Percentiles rank a stretch among this genome's conserved stretches.
Conservation (phyloP, 2,113 vertebrate genomes). For the Diphyllodes magnificus region DNA sequence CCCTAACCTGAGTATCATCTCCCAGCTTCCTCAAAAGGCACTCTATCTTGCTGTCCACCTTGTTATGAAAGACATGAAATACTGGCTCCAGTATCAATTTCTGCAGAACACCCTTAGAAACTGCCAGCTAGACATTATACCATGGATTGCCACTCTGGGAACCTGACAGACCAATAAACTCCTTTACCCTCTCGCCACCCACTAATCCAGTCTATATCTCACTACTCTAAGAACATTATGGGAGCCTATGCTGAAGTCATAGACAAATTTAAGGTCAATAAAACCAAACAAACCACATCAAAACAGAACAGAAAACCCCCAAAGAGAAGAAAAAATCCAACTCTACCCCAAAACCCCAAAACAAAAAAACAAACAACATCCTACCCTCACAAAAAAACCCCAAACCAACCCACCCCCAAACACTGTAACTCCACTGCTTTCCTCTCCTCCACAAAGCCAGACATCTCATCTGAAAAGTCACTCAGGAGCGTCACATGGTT, state of each 20-base stretch:
- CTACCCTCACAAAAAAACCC: rapidly evolving
- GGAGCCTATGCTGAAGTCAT: not conserved
- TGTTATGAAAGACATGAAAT: not conserved
- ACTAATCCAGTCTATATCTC: not conserved
- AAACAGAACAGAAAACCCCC: not conserved
- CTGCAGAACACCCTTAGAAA: not conserved
- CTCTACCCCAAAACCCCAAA: not conserved
- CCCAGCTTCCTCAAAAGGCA: not conserved
- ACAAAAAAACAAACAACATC: not conserved
- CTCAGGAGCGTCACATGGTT: not conserved
- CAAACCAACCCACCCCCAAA: not conserved
- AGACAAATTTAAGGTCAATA: not conserved
- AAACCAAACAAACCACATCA: not conserved
- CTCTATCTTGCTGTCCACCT: not conserved
- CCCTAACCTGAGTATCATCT: not conserved
- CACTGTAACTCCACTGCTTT: not conserved
- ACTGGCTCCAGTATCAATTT: not conserved
- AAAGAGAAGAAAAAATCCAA: not conserved
- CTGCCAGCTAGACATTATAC: not conserved
- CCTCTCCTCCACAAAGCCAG: not conserved
- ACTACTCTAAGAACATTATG: not conserved
- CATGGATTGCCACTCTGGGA: not conserved
- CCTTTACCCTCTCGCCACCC: not conserved
- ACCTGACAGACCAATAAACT: not conserved
- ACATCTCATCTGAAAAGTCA: not conserved